Percentiles rank a stretch among this genome's conserved stretches.
phyloP scores from a whole-genome alignment of 1,140 invertebrate genomes.

The Trichomalopsis sarcophagae region DNA sequence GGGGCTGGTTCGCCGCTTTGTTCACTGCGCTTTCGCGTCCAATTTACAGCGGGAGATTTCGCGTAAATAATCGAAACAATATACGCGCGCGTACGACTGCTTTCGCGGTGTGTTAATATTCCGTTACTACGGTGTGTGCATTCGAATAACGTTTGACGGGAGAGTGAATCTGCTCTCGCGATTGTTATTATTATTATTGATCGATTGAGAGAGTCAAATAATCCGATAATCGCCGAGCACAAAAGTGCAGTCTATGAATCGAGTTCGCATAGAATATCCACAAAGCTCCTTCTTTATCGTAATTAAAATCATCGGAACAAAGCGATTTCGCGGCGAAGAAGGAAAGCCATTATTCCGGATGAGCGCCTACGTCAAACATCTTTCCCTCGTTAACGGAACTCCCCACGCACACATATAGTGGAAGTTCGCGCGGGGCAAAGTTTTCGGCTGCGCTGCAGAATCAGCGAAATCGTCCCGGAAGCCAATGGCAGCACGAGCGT shows the following conservation, averaged over 20 bases:
- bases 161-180: no score
- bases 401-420: not conserved
- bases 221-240: not conserved
- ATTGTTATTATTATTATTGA: no score
- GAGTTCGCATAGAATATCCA: no score
- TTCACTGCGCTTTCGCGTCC: not conserved
- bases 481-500: not conserved
- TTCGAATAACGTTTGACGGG: no score
- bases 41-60: not conserved
- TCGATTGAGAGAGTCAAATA: no score
- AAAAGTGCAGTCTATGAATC: no score
- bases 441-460: not conserved
- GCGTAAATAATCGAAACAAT: not conserved
- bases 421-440: not conserved
- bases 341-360: not conserved
- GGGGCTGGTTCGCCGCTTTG: not conserved
- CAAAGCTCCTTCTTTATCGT: not conserved
- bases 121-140: not conserved
- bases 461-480: conserved; percentile 5
- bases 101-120: not conserved
- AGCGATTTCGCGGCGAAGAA: not conserved
- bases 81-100: not conserved
- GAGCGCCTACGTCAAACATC: not conserved
- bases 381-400: not conserved
- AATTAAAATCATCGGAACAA: not conserved